Evolutionary conservation across 2,888 invertebrate species (phyloP).

Genomic region (Drosophila rellima): DNA sequence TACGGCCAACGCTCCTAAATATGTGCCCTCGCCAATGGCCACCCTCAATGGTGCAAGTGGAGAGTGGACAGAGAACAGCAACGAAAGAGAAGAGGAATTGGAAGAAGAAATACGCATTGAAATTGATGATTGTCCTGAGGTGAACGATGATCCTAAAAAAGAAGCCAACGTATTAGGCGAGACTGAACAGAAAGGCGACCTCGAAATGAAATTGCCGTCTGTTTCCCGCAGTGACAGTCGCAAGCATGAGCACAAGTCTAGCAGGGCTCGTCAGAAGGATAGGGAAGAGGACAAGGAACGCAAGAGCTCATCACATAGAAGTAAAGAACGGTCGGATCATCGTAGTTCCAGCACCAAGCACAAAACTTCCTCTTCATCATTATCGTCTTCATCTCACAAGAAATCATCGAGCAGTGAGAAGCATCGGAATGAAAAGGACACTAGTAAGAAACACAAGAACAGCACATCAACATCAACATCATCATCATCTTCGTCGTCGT

Average conservation of each 20-base stretch:
- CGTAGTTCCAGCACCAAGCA: slow-evolving; percentile 63
- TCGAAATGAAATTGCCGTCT: slow-evolving; percentile 23
- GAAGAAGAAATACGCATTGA: slow-evolving; percentile 32
- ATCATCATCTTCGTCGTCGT: slow-evolving; percentile 49
- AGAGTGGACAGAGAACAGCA: slow-evolving; percentile 25
- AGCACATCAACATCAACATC: slow-evolving; percentile 47
- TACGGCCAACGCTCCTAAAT: slow-evolving; percentile 73
- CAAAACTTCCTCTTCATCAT: slow-evolving; percentile 55
- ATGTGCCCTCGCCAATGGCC: slow-evolving; percentile 75
- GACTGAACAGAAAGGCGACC: slow-evolving; percentile 35
- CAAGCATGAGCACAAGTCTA: slow-evolving; percentile 51
- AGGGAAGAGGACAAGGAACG: slow-evolving; percentile 49
- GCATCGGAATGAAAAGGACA: slow-evolving; percentile 51
- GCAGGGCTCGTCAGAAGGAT: slow-evolving; percentile 41
- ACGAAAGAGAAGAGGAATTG: slow-evolving; percentile 24
- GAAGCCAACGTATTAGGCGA: slow-evolving; percentile 11
- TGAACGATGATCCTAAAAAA: slow-evolving; percentile 2
- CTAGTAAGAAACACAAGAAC: slow-evolving; percentile 39
- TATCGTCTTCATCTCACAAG: slow-evolving; percentile 55
- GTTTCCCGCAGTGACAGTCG: slow-evolving; percentile 39
- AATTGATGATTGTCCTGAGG: slow-evolving; percentile 5
- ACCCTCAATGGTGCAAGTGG: slow-evolving; percentile 32
- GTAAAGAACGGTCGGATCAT: slow-evolving; percentile 43
- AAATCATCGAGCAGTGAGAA: slow-evolving; percentile 64
- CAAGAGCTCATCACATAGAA: slow-evolving; percentile 37